Conservation (phyloP, 2,113 vertebrate species). For the Pao palembangensis region DNA sequence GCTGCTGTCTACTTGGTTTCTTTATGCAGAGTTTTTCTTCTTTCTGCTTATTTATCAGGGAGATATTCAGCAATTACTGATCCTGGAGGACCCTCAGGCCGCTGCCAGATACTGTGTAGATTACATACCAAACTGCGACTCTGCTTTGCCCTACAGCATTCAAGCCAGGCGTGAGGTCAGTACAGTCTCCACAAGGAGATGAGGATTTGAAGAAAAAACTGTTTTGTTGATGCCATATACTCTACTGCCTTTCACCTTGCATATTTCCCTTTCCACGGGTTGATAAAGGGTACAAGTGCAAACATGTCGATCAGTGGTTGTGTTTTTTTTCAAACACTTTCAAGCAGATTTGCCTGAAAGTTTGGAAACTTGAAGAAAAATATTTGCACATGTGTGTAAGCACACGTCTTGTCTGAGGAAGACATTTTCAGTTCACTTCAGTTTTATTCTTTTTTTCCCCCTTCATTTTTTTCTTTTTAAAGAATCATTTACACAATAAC, state of each 20-base stretch:
- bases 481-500: not conserved
- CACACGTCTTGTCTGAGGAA: too few relatives aligned
- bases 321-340: too few relatives aligned
- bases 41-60: constrained; percentile 72
- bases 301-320: too few relatives aligned
- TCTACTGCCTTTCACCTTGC: too few relatives aligned
- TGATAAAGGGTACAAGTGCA: too few relatives aligned
- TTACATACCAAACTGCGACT: constrained; percentile 82
- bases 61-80: constrained; percentile 85
- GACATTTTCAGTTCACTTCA: not conserved
- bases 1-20: not conserved
- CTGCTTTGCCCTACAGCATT: constrained; percentile 64
- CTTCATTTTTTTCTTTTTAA: constrained; percentile 32
- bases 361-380: too few relatives aligned
- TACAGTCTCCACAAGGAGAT: constrained; percentile 28
- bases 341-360: too few relatives aligned
- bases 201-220: constrained; percentile 4
- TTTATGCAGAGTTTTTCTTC: not conserved
- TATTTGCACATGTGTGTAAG: too few relatives aligned
- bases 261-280: too few relatives aligned
- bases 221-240: not conserved
- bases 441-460: constrained; percentile 10
- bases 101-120: constrained; percentile 80
- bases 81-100: constrained; percentile 75
- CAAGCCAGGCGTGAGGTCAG: constrained; percentile 64